Evolutionary conservation across 2,888 invertebrate species (phyloP), one percentile per base, ranked within the genome.

Genomic region (Argynnis bischoffii): DNA sequence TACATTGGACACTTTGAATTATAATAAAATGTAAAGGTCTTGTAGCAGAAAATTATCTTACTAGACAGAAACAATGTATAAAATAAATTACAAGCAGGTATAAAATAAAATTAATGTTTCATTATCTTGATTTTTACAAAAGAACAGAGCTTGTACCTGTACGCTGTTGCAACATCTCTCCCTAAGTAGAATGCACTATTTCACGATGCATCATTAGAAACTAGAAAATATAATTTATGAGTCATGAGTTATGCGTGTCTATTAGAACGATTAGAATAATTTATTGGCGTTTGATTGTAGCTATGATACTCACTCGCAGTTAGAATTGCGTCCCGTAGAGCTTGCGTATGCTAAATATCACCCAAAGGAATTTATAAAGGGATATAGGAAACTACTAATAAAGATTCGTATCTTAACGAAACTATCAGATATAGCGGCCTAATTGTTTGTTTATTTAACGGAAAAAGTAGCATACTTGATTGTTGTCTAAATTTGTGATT

Each of bases 141-240:
- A 8, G 35, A 8, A 11, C 35, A 41, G 35, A 41, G 35, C 35
- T 41, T 41, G 35, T 11, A 21, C 21, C 18, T 54, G 2, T 15
- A 21, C 48, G 3, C 46, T 35, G 16, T 16, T 41, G 18, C 15
- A 18, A 53, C 6, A 46, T 46, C 47, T 31, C 57, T 48, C 31
- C 54, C 18, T 35, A 6, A 61, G 35, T n/a, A 47, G 35, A 67
- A 68, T 54, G 69, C 64, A 72, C 67, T 69, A 71, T 66, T 71
- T 71, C 64, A 65, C 66, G 70, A 57, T 61, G 55, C 67, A 67
- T 76, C 75, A 75, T 78, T 77, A 73, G 75, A 76, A 75, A 79
- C 73, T 75, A 74, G 75, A 73, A 71, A 72, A 65, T 66, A 72
- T 72, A 69, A 74, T 73, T 73, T 74, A 73, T 73, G 67, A 63